These are phyloP conservation scores for Monodelphis domestica DNA, from an alignment of 2,797 vertebrate genomes.

Conservation along the genomic window DNA sequence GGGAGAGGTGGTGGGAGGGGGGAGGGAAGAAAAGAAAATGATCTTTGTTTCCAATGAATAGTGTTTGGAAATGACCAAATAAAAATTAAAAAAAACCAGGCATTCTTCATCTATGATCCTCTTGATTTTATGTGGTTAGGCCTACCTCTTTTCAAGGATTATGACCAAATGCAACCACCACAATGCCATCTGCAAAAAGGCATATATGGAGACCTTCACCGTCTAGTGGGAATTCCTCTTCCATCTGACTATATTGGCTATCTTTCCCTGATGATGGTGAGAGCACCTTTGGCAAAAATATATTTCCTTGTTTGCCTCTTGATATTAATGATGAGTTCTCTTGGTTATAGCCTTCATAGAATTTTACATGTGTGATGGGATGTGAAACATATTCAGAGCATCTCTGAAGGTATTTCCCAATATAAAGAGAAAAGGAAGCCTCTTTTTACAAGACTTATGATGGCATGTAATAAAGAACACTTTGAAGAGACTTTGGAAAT, in stretches of 20 bases:
- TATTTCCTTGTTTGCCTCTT: not conserved
- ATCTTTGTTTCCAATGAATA: too few species aligned
- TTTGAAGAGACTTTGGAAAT: too few species aligned
- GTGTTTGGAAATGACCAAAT: too few species aligned
- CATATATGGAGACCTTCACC: not conserved
- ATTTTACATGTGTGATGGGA: too few species aligned
- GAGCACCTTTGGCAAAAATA: not conserved
- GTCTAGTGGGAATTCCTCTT: not conserved
- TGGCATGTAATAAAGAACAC: not conserved
- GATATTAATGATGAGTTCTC: not conserved
- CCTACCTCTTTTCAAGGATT: not conserved
- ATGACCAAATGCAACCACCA: not conserved
- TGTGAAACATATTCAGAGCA: not conserved
- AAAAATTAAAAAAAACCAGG: too few species aligned
- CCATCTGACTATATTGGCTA: not conserved
- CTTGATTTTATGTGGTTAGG: not conserved
- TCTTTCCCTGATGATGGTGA: not conserved
- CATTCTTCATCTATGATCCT: not conserved
- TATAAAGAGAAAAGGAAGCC: not conserved
- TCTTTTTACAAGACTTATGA: not conserved
- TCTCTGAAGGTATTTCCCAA: not conserved
- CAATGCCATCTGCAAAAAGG: not conserved
- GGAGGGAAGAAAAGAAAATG: too few species aligned
- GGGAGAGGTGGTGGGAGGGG: too few species aligned
- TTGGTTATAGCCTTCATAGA: not conserved